Evolutionary conservation across 2,113 vertebrate species (phyloP).

Genomic region (Chaenocephalus aceratus): DNA sequence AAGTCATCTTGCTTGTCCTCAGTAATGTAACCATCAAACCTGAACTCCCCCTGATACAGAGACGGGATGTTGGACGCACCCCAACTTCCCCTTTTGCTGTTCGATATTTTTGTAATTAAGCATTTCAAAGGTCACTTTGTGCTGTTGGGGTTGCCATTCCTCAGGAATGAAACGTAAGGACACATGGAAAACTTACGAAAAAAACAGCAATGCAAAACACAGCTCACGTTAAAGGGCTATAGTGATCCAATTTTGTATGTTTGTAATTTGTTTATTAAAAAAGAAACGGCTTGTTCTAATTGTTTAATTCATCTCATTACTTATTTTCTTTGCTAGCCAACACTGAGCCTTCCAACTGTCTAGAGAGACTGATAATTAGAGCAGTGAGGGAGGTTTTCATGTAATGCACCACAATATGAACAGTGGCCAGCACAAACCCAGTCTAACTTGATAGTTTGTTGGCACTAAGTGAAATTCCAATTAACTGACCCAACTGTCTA

Average conservation of each 20-base stretch:
- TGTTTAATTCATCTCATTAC: constrained; percentile 36
- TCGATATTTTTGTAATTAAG: constrained; percentile 33
- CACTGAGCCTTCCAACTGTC: constrained; percentile 48
- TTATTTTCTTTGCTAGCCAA: constrained; percentile 32
- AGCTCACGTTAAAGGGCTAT: background rate
- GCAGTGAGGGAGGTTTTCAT: constrained; percentile 67
- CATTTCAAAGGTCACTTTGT: constrained; percentile 47
- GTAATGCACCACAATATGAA: constrained; percentile 65
- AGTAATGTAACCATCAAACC: constrained; percentile 25
- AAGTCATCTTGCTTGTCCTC: constrained; percentile 35
- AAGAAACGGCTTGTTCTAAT: constrained; percentile 23
- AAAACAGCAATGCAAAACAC: background rate
- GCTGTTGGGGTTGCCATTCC: constrained; percentile 4
- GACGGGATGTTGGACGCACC: constrained; percentile 1
- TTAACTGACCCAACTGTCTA: constrained; percentile 73
- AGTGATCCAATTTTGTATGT: constrained; percentile 29
- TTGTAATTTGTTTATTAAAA: constrained; percentile 32
- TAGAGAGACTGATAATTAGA: constrained; percentile 71
- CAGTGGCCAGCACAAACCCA: constrained; percentile 61
- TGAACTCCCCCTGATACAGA: constrained; percentile 24
- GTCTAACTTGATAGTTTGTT: constrained; percentile 65
- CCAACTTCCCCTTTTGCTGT: constrained; percentile 1
- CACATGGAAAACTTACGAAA: constrained; percentile 11
- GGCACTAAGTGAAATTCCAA: constrained; percentile 73
- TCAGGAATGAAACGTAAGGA: constrained; percentile 11